Evolutionary conservation across 1,140 invertebrate species (phyloP), one percentile per base, ranked within the genome.

Genomic region (Meloidogyne exigua): DNA sequence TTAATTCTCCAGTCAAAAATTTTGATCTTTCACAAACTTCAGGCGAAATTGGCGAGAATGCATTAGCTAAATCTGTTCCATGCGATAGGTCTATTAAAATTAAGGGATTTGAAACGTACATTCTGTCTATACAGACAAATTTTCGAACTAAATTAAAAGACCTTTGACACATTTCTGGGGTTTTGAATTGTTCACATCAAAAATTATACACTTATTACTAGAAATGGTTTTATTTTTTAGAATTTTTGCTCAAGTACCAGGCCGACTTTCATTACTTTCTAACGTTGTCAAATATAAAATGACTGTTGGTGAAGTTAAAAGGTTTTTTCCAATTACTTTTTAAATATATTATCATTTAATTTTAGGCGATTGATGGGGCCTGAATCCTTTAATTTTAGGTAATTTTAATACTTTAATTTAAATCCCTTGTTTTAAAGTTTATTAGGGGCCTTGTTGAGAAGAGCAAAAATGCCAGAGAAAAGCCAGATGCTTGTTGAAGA

Each of bases 211-310:
- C n/a, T n/a, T n/a, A 32, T 2, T 32, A 49, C 7, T 18, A 7
- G 44, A 18, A 49, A 49, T 18, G 5, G 66, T 39, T 18, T 18
- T n/a, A 57, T 10, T 69, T 42, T 73, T 73, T 9, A 80, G 76
- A 64, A 73, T 75, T 36, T 83, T 83, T 66, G 78, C 82, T 9
- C 72, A 76, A 73, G 82, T 83, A 21, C 82, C 82, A n/a, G 82
- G 82, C 21, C 76, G 82, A 57, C 62, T 83, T 7, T 83, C 82
- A 15, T 71, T 83, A 26, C 73, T 83, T n/a, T 85, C 83, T 25
- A 83, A 83, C 66, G 82, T 83, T 36, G 77, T 85, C 0, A 83
- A 83, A 76, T 85, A 83, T 74, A 81, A 83, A 65, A 84, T 83
- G 82, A 75, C 83, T 64, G 82, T 83, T 65, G 82, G 83, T 32